Conservation (phyloP, 2,113 vertebrate species). For the Clupea harengus region DNA sequence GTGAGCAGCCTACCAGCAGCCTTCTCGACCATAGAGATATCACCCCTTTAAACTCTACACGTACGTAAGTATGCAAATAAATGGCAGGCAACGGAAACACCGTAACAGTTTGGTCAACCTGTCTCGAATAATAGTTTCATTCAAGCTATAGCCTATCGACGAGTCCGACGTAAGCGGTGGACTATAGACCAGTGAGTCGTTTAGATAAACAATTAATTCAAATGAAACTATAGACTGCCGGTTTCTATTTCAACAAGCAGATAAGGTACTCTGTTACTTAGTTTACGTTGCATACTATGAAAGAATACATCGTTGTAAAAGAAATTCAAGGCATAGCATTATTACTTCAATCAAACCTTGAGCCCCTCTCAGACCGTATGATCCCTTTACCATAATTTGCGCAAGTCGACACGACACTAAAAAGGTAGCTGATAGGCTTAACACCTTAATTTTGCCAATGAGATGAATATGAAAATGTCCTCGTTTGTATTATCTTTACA, state of each 20-base stretch:
- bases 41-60: too few relatives aligned
- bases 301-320: neutral
- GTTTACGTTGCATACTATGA: neutral
- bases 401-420: neutral
- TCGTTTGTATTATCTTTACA: neutral
- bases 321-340: neutral
- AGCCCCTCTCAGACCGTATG: slow-evolving; percentile 47
- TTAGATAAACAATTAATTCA: neutral
- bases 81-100: neutral
- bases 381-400: slow-evolving; percentile 26
- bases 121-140: neutral
- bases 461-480: neutral
- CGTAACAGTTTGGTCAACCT: neutral
- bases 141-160: neutral
- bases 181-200: neutral
- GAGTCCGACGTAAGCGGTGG: neutral
- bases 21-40: too few relatives aligned
- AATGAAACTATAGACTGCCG: neutral
- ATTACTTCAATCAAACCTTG: slow-evolving; percentile 36
- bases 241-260: neutral
- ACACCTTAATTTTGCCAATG: neutral
- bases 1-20: neutral
- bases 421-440: neutral
- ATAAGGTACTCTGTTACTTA: neutral
- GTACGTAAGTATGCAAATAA: too few relatives aligned